Evolutionary conservation across 1,140 invertebrate species (phyloP), one percentile per base, ranked within the genome.

Genomic region (Monomorium pharaonis): DNA sequence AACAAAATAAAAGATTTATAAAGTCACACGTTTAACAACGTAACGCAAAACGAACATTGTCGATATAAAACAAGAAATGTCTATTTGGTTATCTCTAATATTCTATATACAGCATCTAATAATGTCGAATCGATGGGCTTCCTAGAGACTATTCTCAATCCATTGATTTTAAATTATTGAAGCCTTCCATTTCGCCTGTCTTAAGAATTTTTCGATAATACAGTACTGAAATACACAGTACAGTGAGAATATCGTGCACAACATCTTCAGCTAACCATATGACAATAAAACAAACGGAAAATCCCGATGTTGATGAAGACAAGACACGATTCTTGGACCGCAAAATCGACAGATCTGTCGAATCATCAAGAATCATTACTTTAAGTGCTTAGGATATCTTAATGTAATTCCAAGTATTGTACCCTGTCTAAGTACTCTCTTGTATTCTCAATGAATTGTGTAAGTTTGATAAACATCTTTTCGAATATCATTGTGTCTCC

Each of bases 361-460:
- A n/a, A n/a, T n/a, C n/a, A n/a, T n/a, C n/a, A n/a, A n/a, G 63
- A 88, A 24, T 33, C 58, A 67, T 78, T 70, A 44, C 51, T 69
- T 72, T 54, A 72, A 54, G 58, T 44, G 80, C 27, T 2, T 10
- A 33, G 51, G 47, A 67, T 81, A 56, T 54, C 27, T 30, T 12
- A 47, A 72, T 74, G 30, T 47, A 78, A 67, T 84, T 70, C 12
- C 54, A 58, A 42, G 62, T 78, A 51, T 65, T 63, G 24, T 21
- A 77, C 3, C 0, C 9, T 65, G 12, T 30, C 33, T 27, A 62
- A 76, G 16, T 42, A 37, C 5, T 62, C 37, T 27, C 16, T 27
- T 60, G 37, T 62, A 21, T 14, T 27, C 47, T 37, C 47, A 18
- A 44, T 3, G 27, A 12, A n/a, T n/a, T n/a, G n/a, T n/a, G n/a